These are phyloP conservation scores for Chymomyza caudatula DNA, from an alignment of 2,888 invertebrate species.

Conservation along the genomic window DNA sequence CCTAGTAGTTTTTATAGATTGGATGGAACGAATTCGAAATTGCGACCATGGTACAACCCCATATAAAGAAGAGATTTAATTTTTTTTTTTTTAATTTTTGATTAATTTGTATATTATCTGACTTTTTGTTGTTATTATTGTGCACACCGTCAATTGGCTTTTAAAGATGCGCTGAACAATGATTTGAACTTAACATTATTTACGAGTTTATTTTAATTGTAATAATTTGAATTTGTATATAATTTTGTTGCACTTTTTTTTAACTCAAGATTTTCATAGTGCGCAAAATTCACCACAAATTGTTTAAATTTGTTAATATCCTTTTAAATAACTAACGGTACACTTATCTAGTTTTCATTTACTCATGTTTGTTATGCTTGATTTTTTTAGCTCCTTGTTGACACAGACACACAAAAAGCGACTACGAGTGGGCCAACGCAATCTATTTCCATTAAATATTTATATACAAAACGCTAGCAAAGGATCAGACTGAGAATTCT, in stretches of 20 bases:
- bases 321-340: constrained; percentile 66
- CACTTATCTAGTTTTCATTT: constrained; percentile 59
- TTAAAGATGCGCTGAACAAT: constrained; percentile 9
- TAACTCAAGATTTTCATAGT: constrained; percentile 62
- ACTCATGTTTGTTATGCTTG: constrained; percentile 10
- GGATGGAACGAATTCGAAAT: not conserved
- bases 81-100: constrained; percentile 22
- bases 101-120: constrained; percentile 46
- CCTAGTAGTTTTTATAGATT: no score
- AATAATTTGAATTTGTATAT: constrained; percentile 33
- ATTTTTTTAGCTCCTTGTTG: constrained; percentile 18
- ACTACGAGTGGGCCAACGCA: not conserved
- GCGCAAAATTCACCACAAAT: constrained; percentile 51
- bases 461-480: constrained; percentile 48
- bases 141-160: constrained; percentile 13
- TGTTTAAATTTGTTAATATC: constrained; percentile 41
- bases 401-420: constrained; percentile 12
- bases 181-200: constrained; percentile 20
- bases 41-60: no score
- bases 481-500: constrained; percentile 54
- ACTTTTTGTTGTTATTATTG: constrained; percentile 20
- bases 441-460: constrained; percentile 41
- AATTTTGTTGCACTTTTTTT: constrained; percentile 23
- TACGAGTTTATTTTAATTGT: constrained; percentile 21
- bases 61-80: not conserved